A percentile compares a stretch with the other conserved stretches of the same genome.
Evolutionary conservation across 1,140 invertebrate genomes (phyloP).

Genomic region (Episyrphus balteatus): DNA sequence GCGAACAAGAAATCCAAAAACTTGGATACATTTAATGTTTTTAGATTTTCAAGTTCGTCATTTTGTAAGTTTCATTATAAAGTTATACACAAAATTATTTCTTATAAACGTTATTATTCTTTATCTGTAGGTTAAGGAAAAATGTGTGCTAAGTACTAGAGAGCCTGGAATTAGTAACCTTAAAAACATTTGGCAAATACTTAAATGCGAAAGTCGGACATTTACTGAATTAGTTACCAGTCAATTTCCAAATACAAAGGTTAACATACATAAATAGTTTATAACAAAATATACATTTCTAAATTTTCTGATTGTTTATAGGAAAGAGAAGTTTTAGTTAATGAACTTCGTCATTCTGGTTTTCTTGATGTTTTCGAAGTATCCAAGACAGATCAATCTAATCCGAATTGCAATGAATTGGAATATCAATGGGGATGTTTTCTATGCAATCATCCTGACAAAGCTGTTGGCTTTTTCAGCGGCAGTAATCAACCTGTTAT

Average conservation of each 20-base stretch:
- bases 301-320: constrained; percentile 25
- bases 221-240: constrained; percentile 86
- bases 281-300: neutral
- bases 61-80: constrained; percentile 29
- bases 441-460: constrained; percentile 77
- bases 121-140: constrained; percentile 55
- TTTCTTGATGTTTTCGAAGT: constrained; percentile 90
- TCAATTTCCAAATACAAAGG: constrained; percentile 79
- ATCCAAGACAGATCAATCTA: constrained; percentile 36
- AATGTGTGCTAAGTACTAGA: constrained; percentile 67
- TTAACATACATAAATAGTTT: constrained; percentile 21
- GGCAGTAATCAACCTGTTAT: constrained; percentile 63
- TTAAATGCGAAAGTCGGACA: constrained; percentile 79
- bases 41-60: constrained; percentile 65
- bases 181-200: constrained; percentile 86
- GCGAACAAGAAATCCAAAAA: constrained; percentile 73
- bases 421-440: constrained; percentile 37
- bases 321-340: constrained; percentile 75
- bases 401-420: constrained; percentile 37
- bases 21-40: constrained; percentile 95
- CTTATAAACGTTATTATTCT: neutral
- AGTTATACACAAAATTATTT: neutral
- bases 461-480: constrained; percentile 67
- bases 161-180: constrained; percentile 73
- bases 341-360: constrained; percentile 72